Base-by-base conservation (phyloP, 2,797 vertebrate species). In the Pelochelys cantorii region DNA sequence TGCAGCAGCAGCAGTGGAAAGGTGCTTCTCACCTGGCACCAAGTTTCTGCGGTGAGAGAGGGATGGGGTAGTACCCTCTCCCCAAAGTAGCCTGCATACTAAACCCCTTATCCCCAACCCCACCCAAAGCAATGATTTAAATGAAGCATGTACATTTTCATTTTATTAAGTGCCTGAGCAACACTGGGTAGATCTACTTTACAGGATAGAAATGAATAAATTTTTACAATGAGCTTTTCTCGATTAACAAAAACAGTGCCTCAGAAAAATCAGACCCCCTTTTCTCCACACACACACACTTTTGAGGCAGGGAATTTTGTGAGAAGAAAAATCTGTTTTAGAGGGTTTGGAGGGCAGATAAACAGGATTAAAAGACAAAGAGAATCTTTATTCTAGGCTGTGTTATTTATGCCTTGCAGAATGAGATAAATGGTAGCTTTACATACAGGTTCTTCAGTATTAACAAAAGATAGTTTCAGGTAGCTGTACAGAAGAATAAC, bases 131-230 rank as follows among this genome's bases (percentile, higher is more conserved):
- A 48, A 48, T 48, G 42, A 48, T 48, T 48, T 48, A 48, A 48
- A 48, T 48, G 42, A 48, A 48, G 42, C 42, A 48, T 8, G 8
- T 48, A 48, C 42, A 48, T 48, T 48, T 48, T 48, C 42, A 48
- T 48, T 48, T 48, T 48, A 48, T 48, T 48, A 48, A 48, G 42
- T 48, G 8, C 42, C 42, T 2, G 42, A 8, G 42, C 42, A 48
- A 48, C 42, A 48, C 42, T 48, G 7, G 42, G 42, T 48, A 48
- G 42, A 48, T 48, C 42, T 48, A 48, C 42, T 84, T 85, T 48
- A 78, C 0, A 0, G 1, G 68, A 2, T 74, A 75, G 2, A 4
- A 7, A 42, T 81, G 25, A 34, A 52, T 20, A 20, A 10, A 34
- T 20, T 20, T 68, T 34, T 34, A 34, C n/a, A 68, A 20, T 68